Evolutionary conservation across 1,140 invertebrate genomes (phyloP).

Genomic region (Drosophila neocordata): DNA sequence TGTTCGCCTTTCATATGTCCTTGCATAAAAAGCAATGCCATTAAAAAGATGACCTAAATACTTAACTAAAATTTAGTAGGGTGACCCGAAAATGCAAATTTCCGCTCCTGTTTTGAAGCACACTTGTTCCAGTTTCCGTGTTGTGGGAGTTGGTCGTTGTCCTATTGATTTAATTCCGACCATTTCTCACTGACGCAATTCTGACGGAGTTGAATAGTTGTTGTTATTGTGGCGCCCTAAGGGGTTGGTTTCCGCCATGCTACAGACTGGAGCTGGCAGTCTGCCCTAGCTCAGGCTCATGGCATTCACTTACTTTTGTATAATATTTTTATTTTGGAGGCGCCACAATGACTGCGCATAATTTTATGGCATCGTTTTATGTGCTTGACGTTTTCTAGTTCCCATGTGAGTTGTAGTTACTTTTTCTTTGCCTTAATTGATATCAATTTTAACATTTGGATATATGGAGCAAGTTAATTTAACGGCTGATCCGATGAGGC

Average conservation of each 20-base stretch:
- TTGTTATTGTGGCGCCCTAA: conserved; percentile 54
- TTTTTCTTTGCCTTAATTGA: conserved; percentile 45
- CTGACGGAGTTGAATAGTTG: conserved; percentile 64
- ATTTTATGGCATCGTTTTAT: conserved; percentile 63
- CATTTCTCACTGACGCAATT: conserved; percentile 67
- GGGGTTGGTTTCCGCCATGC: conserved; percentile 64
- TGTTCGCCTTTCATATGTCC: conserved; percentile 67
- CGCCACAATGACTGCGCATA: conserved; percentile 76
- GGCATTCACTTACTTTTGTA: conserved; percentile 23
- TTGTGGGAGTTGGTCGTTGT: conserved; percentile 66
- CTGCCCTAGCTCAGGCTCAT: conserved; percentile 5
- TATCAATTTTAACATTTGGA: conserved; percentile 25
- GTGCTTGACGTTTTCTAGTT: conserved; percentile 43
- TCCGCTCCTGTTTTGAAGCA: conserved; percentile 14
- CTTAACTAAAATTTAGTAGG: conserved; percentile 22
- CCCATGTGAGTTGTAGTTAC: conserved; percentile 31
- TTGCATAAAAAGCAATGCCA: conserved; percentile 45
- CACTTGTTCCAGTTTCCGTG: conserved; percentile 56
- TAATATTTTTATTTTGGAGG: conserved; percentile 44
- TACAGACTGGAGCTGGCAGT: conserved; percentile 30
- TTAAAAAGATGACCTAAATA: conserved; percentile 55
- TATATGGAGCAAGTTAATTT: conserved; percentile 2
- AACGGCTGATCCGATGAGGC: conserved; percentile 46
- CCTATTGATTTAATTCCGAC: conserved; percentile 76
- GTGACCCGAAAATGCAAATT: conserved; percentile 65